These are phyloP conservation scores for Tanypteryx hageni DNA, from an alignment of 2,888 invertebrate species.

Conservation along the genomic window DNA sequence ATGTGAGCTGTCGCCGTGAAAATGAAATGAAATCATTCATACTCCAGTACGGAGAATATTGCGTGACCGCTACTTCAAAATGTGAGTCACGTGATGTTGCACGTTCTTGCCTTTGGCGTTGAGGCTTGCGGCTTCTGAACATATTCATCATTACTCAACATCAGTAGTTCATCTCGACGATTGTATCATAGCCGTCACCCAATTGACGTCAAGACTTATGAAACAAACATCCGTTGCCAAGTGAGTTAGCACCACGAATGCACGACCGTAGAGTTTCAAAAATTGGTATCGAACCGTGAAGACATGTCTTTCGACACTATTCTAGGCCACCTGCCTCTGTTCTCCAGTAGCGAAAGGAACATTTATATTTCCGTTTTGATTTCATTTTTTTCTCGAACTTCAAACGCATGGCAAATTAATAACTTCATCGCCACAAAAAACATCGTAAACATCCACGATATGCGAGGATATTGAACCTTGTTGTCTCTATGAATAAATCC, in stretches of 20 bases:
- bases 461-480: no score
- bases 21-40: neutral
- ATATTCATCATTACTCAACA: conserved; percentile 14
- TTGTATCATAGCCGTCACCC: neutral
- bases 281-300: no score
- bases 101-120: neutral
- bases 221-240: conserved; percentile 7
- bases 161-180: neutral
- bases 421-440: no score
- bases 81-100: conserved; percentile 7
- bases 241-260: neutral
- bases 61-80: neutral
- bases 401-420: no score
- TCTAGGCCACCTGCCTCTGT: no score
- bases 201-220: neutral
- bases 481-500: no score
- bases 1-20: neutral
- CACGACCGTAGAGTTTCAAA: neutral
- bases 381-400: no score
- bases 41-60: neutral
- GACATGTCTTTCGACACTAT: no score
- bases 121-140: neutral
- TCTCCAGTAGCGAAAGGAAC: no score
- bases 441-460: no score
- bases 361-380: no score